phyloP scores from a whole-genome alignment of 1,140 invertebrate genomes.

The Carposina sasakii region DNA sequence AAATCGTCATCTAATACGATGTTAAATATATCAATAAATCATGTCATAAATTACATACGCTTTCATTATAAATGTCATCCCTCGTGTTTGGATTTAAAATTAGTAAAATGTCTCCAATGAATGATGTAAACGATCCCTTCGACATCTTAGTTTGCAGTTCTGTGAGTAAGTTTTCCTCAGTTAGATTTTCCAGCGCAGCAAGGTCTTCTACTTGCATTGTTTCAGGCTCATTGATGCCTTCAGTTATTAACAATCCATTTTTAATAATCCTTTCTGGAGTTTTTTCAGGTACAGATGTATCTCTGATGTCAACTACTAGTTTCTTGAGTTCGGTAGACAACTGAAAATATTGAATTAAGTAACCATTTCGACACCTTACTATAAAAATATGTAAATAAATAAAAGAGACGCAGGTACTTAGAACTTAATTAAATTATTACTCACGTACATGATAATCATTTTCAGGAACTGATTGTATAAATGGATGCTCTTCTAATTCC shows the following conservation, averaged over 20 bases:
- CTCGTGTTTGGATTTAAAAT: conserved; percentile 89
- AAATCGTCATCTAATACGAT: neutral
- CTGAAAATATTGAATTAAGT: conserved; percentile 34
- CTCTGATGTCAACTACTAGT: conserved; percentile 62
- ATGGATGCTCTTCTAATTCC: conserved; percentile 92
- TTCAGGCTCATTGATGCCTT: conserved; percentile 74
- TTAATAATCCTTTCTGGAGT: conserved; percentile 78
- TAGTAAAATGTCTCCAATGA: conserved; percentile 91
- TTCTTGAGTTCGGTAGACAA: conserved; percentile 77
- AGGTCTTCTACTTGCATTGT: conserved; percentile 89
- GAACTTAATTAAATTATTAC: too few relatives aligned
- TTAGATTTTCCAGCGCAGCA: conserved; percentile 84
- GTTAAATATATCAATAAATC: conserved; percentile 2
- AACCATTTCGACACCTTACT: too few relatives aligned
- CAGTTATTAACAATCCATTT: conserved; percentile 74
- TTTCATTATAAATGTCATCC: conserved; percentile 78
- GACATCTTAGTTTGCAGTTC: conserved; percentile 82
- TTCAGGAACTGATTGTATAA: conserved; percentile 81
- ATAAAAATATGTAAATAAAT: conserved; percentile 11
- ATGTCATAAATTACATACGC: conserved; percentile 72
- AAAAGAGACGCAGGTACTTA: too few relatives aligned
- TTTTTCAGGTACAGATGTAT: conserved; percentile 51
- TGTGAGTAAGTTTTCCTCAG: conserved; percentile 85
- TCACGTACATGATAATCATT: conserved; percentile 82
- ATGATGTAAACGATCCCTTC: conserved; percentile 85